Evolutionary conservation across 64 coral and sea anemone species (phyloP).

Genomic region (Hydrozoanthus tunicans): DNA sequence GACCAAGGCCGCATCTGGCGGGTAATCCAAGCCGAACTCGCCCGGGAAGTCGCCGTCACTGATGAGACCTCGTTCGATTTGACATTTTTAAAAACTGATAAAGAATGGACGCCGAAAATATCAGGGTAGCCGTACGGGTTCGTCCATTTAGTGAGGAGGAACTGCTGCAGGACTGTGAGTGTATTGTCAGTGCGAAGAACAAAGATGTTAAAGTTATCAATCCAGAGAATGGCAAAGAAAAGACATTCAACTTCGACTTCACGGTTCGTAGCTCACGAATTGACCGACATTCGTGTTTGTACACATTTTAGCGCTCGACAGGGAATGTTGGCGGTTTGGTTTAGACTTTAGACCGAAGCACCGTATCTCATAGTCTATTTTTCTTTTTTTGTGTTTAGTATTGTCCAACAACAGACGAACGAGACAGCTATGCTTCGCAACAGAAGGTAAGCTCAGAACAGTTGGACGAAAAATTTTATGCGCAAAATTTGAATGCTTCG

Average conservation of each 20-base stretch:
- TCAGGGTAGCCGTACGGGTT: constrained; percentile 40
- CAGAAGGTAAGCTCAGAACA: constrained; percentile 56
- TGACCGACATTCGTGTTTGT: constrained; percentile 33
- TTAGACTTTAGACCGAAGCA: background rate
- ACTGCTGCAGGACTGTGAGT: constrained; percentile 44
- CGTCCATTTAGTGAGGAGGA: constrained; percentile 46
- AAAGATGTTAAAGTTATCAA: constrained; percentile 49
- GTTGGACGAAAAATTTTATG: constrained; percentile 8
- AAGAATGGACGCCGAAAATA: constrained; percentile 49
- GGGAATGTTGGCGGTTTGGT: constrained; percentile 46
- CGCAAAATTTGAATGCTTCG: background rate
- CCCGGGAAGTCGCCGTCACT: constrained; percentile 9
- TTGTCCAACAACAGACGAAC: constrained; percentile 54
- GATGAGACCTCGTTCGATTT: background rate
- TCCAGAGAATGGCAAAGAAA: constrained; percentile 50
- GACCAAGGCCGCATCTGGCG: constrained; percentile 12
- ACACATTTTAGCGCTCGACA: constrained; percentile 1
- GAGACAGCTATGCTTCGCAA: constrained; percentile 42
- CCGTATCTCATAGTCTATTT: constrained; percentile 29
- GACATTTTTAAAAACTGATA: no score
- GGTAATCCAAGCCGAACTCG: background rate
- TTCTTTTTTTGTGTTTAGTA: constrained; percentile 60
- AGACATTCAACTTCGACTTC: constrained; percentile 51
- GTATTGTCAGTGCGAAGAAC: constrained; percentile 39
- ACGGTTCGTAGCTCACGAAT: constrained; percentile 17